phyloP scores from a whole-genome alignment of 2,797 vertebrate genomes.

The Xiphorhynchus erythropygius region DNA sequence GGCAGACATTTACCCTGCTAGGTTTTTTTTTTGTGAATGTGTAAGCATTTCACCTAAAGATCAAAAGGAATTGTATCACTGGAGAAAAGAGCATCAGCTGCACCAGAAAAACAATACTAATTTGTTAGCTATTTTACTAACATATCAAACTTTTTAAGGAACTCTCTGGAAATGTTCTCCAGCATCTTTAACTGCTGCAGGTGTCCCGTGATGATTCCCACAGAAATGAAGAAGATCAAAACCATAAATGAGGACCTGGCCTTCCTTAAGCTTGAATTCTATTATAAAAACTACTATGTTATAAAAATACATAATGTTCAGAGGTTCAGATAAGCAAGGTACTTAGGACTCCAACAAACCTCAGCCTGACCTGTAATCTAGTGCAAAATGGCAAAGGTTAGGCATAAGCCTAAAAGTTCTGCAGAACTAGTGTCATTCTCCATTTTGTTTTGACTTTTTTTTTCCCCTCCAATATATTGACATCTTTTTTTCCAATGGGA shows the following conservation, averaged over 20 bases:
- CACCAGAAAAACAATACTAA: not conserved
- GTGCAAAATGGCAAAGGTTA: not conserved
- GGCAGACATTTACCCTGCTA: not conserved
- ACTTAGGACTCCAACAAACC: not conserved
- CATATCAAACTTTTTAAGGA: not conserved
- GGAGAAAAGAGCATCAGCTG: not conserved
- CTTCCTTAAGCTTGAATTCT: not conserved
- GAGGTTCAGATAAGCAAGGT: not conserved
- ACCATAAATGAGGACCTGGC: not conserved
- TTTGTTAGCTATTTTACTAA: not conserved
- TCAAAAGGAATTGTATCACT: not conserved
- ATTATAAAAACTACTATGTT: not conserved
- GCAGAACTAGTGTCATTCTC: not conserved
- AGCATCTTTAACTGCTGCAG: not conserved
- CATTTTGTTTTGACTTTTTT: not conserved
- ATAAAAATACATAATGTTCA: not conserved
- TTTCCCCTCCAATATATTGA: not conserved
- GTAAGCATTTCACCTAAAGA: not conserved
- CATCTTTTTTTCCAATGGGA: not conserved
- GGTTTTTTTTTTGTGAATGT: not conserved
- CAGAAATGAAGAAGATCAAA: not conserved
- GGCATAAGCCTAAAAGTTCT: not conserved
- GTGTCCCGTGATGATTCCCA: not conserved
- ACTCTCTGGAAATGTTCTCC: not conserved
- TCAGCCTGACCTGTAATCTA: not conserved